These are phyloP conservation scores for Caenorhabditis latens DNA, from an alignment of 1,140 invertebrate species.

Conservation along the genomic window DNA sequence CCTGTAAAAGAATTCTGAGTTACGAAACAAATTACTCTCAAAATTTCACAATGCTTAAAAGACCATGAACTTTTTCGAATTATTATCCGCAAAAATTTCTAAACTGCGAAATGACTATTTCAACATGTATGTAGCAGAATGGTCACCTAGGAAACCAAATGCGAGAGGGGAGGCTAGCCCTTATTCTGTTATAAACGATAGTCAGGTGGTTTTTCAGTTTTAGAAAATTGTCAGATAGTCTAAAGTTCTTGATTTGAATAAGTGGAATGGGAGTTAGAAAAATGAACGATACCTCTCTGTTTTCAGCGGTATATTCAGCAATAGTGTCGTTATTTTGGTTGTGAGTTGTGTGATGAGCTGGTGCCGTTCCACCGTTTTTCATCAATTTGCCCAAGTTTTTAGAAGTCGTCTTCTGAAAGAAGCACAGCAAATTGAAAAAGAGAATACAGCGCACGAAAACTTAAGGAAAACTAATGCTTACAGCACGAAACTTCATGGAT, in stretches of 20 bases:
- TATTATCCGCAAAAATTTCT: too few species aligned
- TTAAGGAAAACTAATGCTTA: background rate
- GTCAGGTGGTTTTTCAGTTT: background rate
- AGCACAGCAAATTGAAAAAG: background rate
- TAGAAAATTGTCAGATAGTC: too few species aligned
- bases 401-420: slow-evolving; percentile 47
- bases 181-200: too few species aligned
- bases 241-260: too few species aligned
- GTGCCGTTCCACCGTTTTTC: background rate
- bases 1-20: background rate
- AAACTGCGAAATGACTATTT: too few species aligned
- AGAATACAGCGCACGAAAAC: background rate
- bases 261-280: background rate
- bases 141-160: background rate
- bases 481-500: background rate
- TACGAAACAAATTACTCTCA: background rate
- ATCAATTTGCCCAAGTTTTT: slow-evolving; percentile 46
- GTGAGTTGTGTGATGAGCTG: background rate
- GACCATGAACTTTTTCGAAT: too few species aligned
- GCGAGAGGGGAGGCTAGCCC: background rate
- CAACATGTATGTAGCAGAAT: too few species aligned
- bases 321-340: background rate
- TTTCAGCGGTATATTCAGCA: background rate
- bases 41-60: too few species aligned
- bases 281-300: background rate